Base-by-base conservation (phyloP, 2,113 vertebrate genomes). In the Siphamia tubifer region DNA sequence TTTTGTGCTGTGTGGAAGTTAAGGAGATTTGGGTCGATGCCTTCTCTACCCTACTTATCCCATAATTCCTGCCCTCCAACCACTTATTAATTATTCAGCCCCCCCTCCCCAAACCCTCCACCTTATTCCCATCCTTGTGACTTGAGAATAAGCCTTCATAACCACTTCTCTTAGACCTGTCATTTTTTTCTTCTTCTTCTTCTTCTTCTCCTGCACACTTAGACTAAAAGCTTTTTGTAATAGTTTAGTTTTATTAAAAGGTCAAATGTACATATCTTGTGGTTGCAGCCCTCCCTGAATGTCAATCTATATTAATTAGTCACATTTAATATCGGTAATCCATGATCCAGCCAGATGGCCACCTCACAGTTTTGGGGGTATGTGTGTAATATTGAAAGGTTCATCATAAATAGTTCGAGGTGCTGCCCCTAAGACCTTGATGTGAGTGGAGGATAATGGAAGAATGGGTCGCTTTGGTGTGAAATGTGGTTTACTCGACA, bases 31-130 rank as follows among this genome's bases (percentile, higher is more conserved):
- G 39, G 57, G 7, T 71, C 6, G 27, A 44, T 60, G 36, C 42
- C 19, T 45, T 39, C 53, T 28, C n/a, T 38, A 3, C 42, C 45
- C 47, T 5, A 55, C 30, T 60, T 64, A 44, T 54, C 63, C 60
- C 12, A 45, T 78, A 65, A 58, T 64, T 83, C 69, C 40, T 70
- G 40, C 64, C 49, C 28, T 51, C 30, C 31, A 52, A 68, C 52
- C 30, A 44, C 66, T 35, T 34, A n/a, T 53, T 77, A 49, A 68
- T 74, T 70, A 74, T 58, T 69, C 44, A 62, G 17, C 23, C 16
- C n/a, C n/a, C n/a, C n/a, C n/a, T n/a, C 35, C 20, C 34, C 40
- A 56, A 17, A 3, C 38, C 3, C 5, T 24, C 51, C 4, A 34
- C 36, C 24, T 52, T 5, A n/a, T 31, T 72, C 5, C 20, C 38